Percentiles rank a stretch among this genome's conserved stretches.
These are phyloP conservation scores for Hypomesus transpacificus DNA, from an alignment of 2,113 vertebrate genomes.

Conservation along the genomic window DNA sequence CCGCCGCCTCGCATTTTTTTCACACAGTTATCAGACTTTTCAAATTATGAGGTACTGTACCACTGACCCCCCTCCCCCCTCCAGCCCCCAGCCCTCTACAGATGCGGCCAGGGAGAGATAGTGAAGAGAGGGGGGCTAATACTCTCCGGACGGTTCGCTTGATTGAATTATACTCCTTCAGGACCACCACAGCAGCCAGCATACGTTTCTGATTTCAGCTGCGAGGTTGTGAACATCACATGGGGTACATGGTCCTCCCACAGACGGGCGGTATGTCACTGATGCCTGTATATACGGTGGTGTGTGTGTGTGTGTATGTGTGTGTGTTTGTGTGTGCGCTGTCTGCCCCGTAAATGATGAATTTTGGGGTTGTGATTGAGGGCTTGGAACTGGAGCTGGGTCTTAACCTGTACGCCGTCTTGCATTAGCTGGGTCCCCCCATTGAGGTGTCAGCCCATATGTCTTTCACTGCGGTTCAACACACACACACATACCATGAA, in stretches of 20 bases:
- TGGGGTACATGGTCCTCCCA: slow-evolving; percentile 81
- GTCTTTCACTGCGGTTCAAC: slow-evolving; percentile 48
- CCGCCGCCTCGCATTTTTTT: slow-evolving; percentile 62
- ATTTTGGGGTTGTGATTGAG: slow-evolving; percentile 61
- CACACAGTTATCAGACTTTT: slow-evolving; percentile 73
- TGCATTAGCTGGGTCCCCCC: slow-evolving; percentile 39
- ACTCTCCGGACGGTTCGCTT: slow-evolving; percentile 60
- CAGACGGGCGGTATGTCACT: slow-evolving; percentile 73
- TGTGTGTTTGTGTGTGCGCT: slow-evolving; percentile 9
- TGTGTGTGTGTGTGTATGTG: not conserved
- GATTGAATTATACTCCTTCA: slow-evolving; percentile 73
- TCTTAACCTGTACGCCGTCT: slow-evolving; percentile 46
- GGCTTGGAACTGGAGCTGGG: slow-evolving; percentile 37
- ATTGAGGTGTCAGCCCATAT: slow-evolving; percentile 60
- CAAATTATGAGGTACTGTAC: slow-evolving; percentile 39
- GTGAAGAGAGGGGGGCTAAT: slow-evolving; percentile 63
- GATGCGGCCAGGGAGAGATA: slow-evolving; percentile 59
- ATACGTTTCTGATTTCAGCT: slow-evolving; percentile 86
- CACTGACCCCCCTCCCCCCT: too few relatives aligned
- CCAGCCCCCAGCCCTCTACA: not conserved
- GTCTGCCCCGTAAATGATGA: slow-evolving; percentile 48
- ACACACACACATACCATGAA: not conserved
- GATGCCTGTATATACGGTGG: slow-evolving; percentile 63
- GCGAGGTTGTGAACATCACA: slow-evolving; percentile 82
- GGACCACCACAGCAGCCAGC: slow-evolving; percentile 83